Conservation (phyloP, 2,888 invertebrate species). For the Mythimna ferrago region DNA sequence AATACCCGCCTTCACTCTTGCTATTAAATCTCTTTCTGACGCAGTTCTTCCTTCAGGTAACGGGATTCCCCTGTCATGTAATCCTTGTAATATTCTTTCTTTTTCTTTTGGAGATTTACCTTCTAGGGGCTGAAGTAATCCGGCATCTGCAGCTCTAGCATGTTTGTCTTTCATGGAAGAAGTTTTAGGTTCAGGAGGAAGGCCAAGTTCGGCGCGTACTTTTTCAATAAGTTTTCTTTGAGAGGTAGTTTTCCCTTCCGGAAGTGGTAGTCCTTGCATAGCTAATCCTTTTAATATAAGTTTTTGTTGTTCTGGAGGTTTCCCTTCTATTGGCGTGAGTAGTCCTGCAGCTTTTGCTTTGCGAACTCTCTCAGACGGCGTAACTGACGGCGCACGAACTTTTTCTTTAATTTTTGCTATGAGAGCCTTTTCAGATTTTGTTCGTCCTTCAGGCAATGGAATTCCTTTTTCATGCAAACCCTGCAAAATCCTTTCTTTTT, state of each 20-base stretch:
- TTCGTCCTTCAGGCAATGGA: slow-evolving; percentile 21
- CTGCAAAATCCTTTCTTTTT: slow-evolving; percentile 16
- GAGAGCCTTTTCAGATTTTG: slow-evolving; percentile 9
- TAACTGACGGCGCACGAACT: neutral
- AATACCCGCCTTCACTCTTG: slow-evolving; percentile 49
- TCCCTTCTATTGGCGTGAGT: slow-evolving; percentile 42
- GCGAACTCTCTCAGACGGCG: neutral
- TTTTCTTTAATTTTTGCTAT: neutral
- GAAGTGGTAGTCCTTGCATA: slow-evolving; percentile 39
- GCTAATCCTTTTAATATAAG: slow-evolving; percentile 43
- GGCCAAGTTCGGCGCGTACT: slow-evolving; percentile 33
- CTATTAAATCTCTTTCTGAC: slow-evolving; percentile 60
- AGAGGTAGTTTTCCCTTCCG: slow-evolving; percentile 42
- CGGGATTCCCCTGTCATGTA: slow-evolving; percentile 27
- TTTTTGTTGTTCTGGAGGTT: slow-evolving; percentile 39
- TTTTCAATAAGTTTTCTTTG: slow-evolving; percentile 36
- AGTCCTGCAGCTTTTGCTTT: neutral
- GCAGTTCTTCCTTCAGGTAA: slow-evolving; percentile 48
- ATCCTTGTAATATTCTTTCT: slow-evolving; percentile 30
- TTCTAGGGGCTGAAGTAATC: slow-evolving; percentile 35
- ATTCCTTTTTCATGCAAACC: slow-evolving; percentile 7
- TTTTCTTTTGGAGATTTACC: slow-evolving; percentile 33
- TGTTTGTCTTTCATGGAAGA: slow-evolving; percentile 31
- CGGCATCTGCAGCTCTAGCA: slow-evolving; percentile 28
- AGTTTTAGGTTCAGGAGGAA: slow-evolving; percentile 48